Conservation (phyloP, 1,140 invertebrate genomes). For the Psilanteris sp. region DNA sequence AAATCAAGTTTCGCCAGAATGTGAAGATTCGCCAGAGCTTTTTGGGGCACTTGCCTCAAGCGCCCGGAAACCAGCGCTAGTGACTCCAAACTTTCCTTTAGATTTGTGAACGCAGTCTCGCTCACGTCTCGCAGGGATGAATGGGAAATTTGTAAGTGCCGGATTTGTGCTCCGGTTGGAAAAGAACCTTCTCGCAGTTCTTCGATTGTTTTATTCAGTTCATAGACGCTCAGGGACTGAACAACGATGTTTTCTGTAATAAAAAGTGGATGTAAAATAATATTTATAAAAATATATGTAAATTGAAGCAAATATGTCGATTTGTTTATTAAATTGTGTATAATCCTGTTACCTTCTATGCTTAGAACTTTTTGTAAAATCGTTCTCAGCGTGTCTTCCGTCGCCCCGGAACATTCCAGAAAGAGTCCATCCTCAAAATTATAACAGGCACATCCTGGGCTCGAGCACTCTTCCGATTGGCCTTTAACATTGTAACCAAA, state of each 20-base stretch:
- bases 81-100: slow-evolving; percentile 89
- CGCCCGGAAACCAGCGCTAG: slow-evolving; percentile 89
- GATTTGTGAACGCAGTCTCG: slow-evolving; percentile 86
- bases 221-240: slow-evolving; percentile 92
- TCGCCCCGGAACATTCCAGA: slow-evolving; percentile 90
- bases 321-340: too few relatives aligned
- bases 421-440: slow-evolving; percentile 93
- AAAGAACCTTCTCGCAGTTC: slow-evolving; percentile 86
- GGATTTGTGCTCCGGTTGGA: slow-evolving; percentile 85
- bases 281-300: too few relatives aligned
- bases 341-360: slow-evolving; percentile 56
- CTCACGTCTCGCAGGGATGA: slow-evolving; percentile 87
- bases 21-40: slow-evolving; percentile 87
- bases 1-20: slow-evolving; percentile 89
- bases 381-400: slow-evolving; percentile 80
- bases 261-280: too few relatives aligned
- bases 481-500: slow-evolving; percentile 32
- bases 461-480: slow-evolving; percentile 71
- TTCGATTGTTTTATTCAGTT: slow-evolving; percentile 89
- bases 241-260: slow-evolving; percentile 77
- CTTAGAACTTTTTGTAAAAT: slow-evolving; percentile 76
- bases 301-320: too few relatives aligned
- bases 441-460: slow-evolving; percentile 88
- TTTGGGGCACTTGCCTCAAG: slow-evolving; percentile 89
- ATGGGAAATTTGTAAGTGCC: slow-evolving; percentile 90